Evolutionary conservation across 2,113 vertebrate species (phyloP).

Genomic region (Engraulis encrasicolus): DNA sequence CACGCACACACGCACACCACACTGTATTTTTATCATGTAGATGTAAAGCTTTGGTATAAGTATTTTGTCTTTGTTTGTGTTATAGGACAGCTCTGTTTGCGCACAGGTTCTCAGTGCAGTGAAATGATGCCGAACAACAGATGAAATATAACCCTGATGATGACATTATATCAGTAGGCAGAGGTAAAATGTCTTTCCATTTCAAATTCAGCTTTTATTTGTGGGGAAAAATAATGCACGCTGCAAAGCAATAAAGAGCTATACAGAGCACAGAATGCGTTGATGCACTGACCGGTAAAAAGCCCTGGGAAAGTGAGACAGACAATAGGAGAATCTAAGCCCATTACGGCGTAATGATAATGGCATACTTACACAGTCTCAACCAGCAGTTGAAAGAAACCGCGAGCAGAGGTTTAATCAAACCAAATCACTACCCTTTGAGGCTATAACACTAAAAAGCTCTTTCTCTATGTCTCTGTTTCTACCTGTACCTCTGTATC

Average conservation of each 20-base stretch:
- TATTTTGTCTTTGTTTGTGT: background rate
- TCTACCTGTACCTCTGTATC: too few species aligned
- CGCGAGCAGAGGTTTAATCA: background rate
- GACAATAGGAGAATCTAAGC: background rate
- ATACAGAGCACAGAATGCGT: background rate
- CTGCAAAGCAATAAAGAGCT: background rate
- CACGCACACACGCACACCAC: too few species aligned
- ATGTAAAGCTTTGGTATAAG: background rate
- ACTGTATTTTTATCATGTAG: background rate
- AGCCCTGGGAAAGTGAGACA: background rate
- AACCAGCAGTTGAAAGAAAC: background rate
- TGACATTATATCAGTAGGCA: background rate
- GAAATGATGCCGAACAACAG: background rate
- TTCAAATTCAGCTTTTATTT: background rate
- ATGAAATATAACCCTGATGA: background rate
- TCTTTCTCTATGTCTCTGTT: background rate
- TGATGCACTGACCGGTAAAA: background rate
- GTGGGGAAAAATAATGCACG: background rate
- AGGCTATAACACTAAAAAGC: background rate
- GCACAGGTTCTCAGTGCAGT: background rate
- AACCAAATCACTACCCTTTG: background rate
- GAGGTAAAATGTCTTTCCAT: background rate
- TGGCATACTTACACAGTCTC: background rate
- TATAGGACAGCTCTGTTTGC: too few species aligned
- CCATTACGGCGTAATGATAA: too few species aligned